Base-by-base conservation (phyloP, 2,797 vertebrate genomes). In the Pitangus sulphuratus region DNA sequence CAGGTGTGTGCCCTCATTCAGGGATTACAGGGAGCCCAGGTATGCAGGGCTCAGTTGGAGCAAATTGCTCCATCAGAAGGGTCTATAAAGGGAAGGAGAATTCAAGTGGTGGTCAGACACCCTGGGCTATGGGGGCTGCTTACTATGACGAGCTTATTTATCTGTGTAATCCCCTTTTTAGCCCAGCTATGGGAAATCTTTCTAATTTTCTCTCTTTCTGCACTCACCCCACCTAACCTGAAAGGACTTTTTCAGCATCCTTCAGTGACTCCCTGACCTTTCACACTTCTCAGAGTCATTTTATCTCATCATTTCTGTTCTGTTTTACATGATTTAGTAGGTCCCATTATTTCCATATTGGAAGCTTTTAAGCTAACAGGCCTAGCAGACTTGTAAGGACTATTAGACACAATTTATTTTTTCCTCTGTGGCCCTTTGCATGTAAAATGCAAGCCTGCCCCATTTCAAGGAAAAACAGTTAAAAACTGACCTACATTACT, bases 401-500 rank as follows among this genome's bases (percentile, higher is more conserved):
- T 69, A 80, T 88, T 75, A 72, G 84, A 72, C 24, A 35, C 33
- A 93, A 75, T 84, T 92, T 90, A 50, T 58, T 78, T 87, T 93
- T 66, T 39, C n/a, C 22, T 83, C 74, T 39, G 25, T 64, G 64
- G 28, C 44, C 44, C 68, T 96, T 97, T 92, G 77, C 71, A 88
- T 94, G 61, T 77, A 81, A 95, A 96, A 93, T 68, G 54, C 21
- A 68, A 85, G 44, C 57, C 37, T 50, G 19, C 70, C 94, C 65
- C 24, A 31, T 76, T 87, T 80, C 51, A 88, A 93, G 87, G 70
- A 81, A 90, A 89, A 47, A 70, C 33, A 60, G n/a, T 92, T 84
- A 62, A 93, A 94, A 96, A 91, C 42, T 92, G 96, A 83, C 96
- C 95, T 96, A 96, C 57, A 92, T 97, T 97, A 89, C 91, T 89